Evolutionary conservation across 2,888 invertebrate genomes (phyloP), one percentile per base, ranked within the genome.

Genomic region (Disparrhopalites patrizii): DNA sequence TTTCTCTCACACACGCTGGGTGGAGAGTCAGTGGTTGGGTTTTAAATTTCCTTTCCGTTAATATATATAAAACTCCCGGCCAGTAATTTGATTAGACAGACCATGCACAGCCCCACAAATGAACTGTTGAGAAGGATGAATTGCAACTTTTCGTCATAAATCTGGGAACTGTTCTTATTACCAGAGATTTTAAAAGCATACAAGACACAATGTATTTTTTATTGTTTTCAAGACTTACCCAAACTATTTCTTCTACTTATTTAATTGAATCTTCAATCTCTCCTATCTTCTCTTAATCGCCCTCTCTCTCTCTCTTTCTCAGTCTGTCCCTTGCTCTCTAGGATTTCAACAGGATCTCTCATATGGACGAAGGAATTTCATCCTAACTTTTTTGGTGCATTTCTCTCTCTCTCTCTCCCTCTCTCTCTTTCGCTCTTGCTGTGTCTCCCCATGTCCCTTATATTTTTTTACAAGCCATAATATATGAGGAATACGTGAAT

Each of bases 371-470:
- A n/a, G n/a, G n/a, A n/a, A n/a, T n/a, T n/a, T n/a, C n/a, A n/a
- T n/a, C n/a, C n/a, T n/a, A 47, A 30, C 43, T 40, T 33, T 20
- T 40, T 55, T 31, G 27, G 28, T n/a, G 33, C 52, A 31, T 54
- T 54, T 13, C 47, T 55, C 55, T 63, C 63, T 30, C 43, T 31
- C 28, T 55, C 54, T 33, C 38, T 52, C n/a, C 7, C 20, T 18
- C 10, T 50, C 20, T 7, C 52, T 52, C 13, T 13, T 38, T 38
- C 3, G n/a, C 40, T 57, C 43, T 28, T 43, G 43, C 27, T 43
- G 27, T n/a, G 57, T 43, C 31, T 57, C 38, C 28, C 25, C 38
- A 23, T 52, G 30, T 28, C 13, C n/a, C 30, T 25, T 52, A 43
- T 5, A 13, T n/a, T n/a, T 20, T 43, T n/a, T n/a, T 7, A 18